A percentile compares a stretch with the other conserved stretches of the same genome.
Evolutionary conservation across 23 tunicate species (phyloP).

Genomic region (Styela plicata): DNA sequence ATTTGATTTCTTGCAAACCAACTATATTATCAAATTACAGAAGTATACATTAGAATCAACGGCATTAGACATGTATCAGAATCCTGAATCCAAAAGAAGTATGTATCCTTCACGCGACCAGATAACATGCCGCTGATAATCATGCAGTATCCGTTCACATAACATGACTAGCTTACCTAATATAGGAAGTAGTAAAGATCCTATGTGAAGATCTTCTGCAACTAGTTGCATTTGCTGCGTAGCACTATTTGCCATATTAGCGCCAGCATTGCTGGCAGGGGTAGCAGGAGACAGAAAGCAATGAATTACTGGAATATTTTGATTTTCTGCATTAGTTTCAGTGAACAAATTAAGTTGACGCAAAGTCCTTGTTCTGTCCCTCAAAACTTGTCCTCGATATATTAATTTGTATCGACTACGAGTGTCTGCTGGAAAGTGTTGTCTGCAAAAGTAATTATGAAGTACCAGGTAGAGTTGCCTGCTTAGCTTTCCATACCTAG

Average conservation of each 20-base stretch:
- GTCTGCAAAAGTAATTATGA: slow-evolving; percentile 1
- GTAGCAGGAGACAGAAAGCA: slow-evolving; percentile 23
- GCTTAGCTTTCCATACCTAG: too few species aligned
- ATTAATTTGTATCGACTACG: slow-evolving; percentile 29
- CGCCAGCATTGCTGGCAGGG: neutral
- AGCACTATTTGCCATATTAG: slow-evolving; percentile 22
- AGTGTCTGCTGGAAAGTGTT: slow-evolving; percentile 8
- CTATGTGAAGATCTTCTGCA: slow-evolving; percentile 33
- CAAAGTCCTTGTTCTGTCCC: slow-evolving; percentile 13
- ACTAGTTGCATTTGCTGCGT: slow-evolving; percentile 9
- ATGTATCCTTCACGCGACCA: too few species aligned
- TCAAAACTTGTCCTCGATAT: slow-evolving; percentile 26
- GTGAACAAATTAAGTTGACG: slow-evolving; percentile 8
- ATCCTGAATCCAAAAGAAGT: too few species aligned
- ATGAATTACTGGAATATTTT: slow-evolving; percentile 11
- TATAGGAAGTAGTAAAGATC: slow-evolving; percentile 17
- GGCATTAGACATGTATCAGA: neutral
- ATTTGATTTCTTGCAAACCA: too few species aligned
- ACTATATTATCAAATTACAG: too few species aligned
- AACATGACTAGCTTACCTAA: slow-evolving; percentile 21
- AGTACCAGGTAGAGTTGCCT: too few species aligned
- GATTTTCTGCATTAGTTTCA: neutral
- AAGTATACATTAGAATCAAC: neutral
- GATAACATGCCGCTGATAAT: too few species aligned
- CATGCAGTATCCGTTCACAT: too few species aligned